Conservation (phyloP, 2,797 vertebrate species). For the Sus cebifrons region DNA sequence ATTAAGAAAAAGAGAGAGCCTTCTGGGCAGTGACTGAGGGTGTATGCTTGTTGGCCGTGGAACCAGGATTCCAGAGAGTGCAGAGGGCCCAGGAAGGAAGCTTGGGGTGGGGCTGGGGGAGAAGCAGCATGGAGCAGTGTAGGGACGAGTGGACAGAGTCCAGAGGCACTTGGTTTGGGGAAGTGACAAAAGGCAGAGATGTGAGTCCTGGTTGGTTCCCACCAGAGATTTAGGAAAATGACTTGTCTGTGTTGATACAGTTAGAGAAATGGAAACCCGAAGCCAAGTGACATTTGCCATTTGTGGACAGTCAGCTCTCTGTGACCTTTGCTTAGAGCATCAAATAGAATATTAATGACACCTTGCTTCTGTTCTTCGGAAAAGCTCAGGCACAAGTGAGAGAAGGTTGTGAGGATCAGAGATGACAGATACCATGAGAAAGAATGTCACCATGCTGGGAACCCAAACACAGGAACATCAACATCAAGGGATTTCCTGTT, state of each 20-base stretch:
- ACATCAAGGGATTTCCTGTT: background rate
- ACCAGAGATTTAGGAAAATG: background rate
- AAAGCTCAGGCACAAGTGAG: background rate
- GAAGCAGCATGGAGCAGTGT: background rate
- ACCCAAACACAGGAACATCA: background rate
- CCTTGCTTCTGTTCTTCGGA: constrained; percentile 13
- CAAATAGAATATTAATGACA: constrained; percentile 9
- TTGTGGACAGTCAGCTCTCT: constrained; percentile 21
- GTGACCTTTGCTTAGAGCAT: constrained; percentile 25
- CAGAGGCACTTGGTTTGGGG: background rate
- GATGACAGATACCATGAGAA: constrained; percentile 13
- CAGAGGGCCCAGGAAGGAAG: background rate
- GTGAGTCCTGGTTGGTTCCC: background rate
- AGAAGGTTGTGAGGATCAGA: constrained; percentile 46
- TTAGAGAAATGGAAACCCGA: background rate
- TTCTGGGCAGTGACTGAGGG: background rate
- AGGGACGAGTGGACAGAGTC: background rate
- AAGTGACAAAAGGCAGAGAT: background rate
- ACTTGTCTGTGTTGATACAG: background rate
- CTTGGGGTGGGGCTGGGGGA: background rate
- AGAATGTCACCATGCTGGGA: background rate
- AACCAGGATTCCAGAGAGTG: background rate
- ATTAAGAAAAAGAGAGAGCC: background rate
- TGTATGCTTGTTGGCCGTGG: background rate
- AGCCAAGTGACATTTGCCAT: background rate